Conservation (phyloP, 2,113 vertebrate genomes). For the Boulengeromyrus knoepffleri region DNA sequence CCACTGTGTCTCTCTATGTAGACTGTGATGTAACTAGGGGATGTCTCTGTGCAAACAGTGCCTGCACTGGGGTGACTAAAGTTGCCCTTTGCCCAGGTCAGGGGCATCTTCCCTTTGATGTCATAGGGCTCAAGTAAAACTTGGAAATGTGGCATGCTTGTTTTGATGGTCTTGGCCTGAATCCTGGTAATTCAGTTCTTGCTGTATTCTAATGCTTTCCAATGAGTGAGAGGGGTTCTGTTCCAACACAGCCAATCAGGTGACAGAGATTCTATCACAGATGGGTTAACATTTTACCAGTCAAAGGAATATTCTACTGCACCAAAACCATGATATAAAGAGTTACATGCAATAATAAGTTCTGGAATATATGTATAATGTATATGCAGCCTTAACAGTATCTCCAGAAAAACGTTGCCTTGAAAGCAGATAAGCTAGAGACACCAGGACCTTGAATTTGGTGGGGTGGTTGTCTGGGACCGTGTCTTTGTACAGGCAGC, state of each 20-base stretch:
- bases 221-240: background rate
- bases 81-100: background rate
- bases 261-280: background rate
- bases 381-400: background rate
- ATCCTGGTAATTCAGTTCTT: background rate
- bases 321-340: background rate
- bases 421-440: background rate
- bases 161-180: background rate
- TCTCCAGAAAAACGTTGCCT: background rate
- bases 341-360: background rate
- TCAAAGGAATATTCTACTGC: background rate
- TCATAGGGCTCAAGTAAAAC: background rate
- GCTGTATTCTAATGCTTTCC: background rate
- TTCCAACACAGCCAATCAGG: background rate
- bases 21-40: background rate
- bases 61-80: background rate
- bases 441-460: conserved; percentile 82
- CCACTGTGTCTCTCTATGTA: background rate
- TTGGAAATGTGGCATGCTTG: background rate
- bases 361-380: background rate
- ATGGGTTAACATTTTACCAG: background rate
- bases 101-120: background rate
- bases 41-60: background rate
- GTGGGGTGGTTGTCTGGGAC: conserved; percentile 93
- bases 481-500: conserved; percentile 88